Base-by-base conservation (phyloP, 2,888 invertebrate species). In the Dryadula phaetusa region DNA sequence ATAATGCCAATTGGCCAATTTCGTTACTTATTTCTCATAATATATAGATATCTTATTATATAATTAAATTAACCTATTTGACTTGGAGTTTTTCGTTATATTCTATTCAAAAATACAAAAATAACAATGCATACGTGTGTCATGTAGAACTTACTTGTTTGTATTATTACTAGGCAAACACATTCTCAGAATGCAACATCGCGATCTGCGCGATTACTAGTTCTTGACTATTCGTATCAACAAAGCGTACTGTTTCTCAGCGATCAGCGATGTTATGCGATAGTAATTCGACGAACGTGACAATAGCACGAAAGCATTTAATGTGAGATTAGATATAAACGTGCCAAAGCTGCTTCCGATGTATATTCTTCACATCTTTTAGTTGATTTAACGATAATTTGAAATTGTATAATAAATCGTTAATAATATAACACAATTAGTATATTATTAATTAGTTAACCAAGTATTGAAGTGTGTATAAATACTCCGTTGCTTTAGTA, bases 281-380 rank as follows among this genome's bases (percentile, higher is more conserved):
- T 77, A 76, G 74, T 77, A 72, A 77, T 85, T 82, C 83, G 71
- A 67, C 72, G 83, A 84, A 90, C 90, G 90, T 90, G 90, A 87
- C 84, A 83, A 84, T 85, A 79, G 77, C 77, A 77, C 70, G 75
- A 82, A 80, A 79, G 76, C 72, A 70, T 71, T 70, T 76, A 72
- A 85, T 85, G 83, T 86, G 84, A 79, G 79, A 77, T 82, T 82
- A 74, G 75, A 77, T 79, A 78, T 77, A 79, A 80, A 88, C 87
- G 86, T 88, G 87, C 77, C 72, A 72, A 70, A 67, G 14, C 37
- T 28, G 49, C 58, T 64, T 58, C 46, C 54, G 44, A 34, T 56
- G n/a, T 32, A 44, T 53, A 56, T 47, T 14, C 16, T 18, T 12
- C 28, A 58, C 37, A 49, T 58, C 5, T 58, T 14, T 16, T 12